phyloP scores from a whole-genome alignment of 2,888 invertebrate genomes.

The Stenoptilia bipunctidactyla region DNA sequence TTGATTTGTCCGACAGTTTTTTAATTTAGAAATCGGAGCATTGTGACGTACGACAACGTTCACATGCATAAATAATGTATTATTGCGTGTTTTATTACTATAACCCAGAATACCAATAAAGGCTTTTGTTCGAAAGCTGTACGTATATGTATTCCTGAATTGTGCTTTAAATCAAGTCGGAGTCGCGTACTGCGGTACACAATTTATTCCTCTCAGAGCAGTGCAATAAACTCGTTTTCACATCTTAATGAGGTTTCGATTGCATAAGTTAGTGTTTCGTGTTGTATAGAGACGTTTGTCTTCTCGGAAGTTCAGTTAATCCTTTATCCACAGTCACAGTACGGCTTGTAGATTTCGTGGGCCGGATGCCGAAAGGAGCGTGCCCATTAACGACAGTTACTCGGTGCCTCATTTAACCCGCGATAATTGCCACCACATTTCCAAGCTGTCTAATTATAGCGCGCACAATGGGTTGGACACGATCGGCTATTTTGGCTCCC shows the following conservation, averaged over 20 bases:
- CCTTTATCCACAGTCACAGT: constrained; percentile 23
- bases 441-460: constrained; percentile 61
- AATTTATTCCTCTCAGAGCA: constrained; percentile 22
- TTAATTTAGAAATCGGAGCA: not conserved
- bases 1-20: not conserved
- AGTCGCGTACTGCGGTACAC: constrained; percentile 21
- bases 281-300: constrained; percentile 28
- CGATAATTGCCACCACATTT: constrained; percentile 71
- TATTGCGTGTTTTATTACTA: constrained; percentile 19
- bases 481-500: constrained; percentile 60
- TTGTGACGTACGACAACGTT: not conserved
- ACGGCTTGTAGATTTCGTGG: constrained; percentile 15
- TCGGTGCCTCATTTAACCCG: constrained; percentile 68
- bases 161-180: constrained; percentile 26
- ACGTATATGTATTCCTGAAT: constrained; percentile 17
- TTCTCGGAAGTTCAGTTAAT: constrained; percentile 43
- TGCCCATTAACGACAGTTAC: constrained; percentile 62
- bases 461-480: constrained; percentile 68
- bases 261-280: constrained; percentile 28
- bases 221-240: constrained; percentile 23
- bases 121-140: constrained; percentile 18
- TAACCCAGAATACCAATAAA: constrained; percentile 17
- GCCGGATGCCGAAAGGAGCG: constrained; percentile 53
- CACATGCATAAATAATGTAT: not conserved
- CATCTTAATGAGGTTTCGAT: constrained; percentile 23